Conservation (phyloP, 2,888 invertebrate genomes). For the Melipona bicolor region DNA sequence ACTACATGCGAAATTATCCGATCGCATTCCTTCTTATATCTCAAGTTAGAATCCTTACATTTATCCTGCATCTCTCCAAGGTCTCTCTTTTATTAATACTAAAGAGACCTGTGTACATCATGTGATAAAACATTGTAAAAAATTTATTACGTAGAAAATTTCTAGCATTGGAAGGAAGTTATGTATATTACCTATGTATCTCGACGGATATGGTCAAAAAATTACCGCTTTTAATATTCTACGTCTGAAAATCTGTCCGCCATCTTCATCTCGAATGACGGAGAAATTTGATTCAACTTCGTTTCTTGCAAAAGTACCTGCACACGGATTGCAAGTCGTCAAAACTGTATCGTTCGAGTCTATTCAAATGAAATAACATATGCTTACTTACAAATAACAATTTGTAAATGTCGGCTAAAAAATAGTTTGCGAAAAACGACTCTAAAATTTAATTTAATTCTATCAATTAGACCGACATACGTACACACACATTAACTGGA, state of each 20-base stretch:
- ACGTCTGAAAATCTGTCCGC: constrained; percentile 35
- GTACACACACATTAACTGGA: constrained; percentile 29
- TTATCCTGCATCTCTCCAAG: constrained; percentile 44
- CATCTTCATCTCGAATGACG: constrained; percentile 32
- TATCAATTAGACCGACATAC: constrained; percentile 52
- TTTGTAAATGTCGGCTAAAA: constrained; percentile 57
- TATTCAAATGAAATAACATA: constrained; percentile 42
- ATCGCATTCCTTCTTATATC: constrained; percentile 27
- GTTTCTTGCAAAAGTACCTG: constrained; percentile 22
- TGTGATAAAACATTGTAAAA: constrained; percentile 52
- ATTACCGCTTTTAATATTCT: constrained; percentile 51
- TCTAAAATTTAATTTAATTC: constrained; percentile 42
- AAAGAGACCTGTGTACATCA: constrained; percentile 27
- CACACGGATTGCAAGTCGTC: constrained; percentile 14
- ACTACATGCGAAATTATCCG: constrained; percentile 56
- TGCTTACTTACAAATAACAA: constrained; percentile 45
- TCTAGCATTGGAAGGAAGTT: constrained; percentile 62
- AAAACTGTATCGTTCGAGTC: constrained; percentile 10
- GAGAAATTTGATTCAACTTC: constrained; percentile 30
- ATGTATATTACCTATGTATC: constrained; percentile 38
- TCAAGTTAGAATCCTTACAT: constrained; percentile 39
- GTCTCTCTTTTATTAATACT: constrained; percentile 46
- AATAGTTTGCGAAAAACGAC: constrained; percentile 47
- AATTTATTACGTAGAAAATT: constrained; percentile 46
- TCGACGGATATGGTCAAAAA: constrained; percentile 67